A percentile compares a stretch with the other conserved stretches of the same genome.
Evolutionary conservation across 2,888 invertebrate genomes (phyloP).

Genomic region (Scrobipalpa costella): DNA sequence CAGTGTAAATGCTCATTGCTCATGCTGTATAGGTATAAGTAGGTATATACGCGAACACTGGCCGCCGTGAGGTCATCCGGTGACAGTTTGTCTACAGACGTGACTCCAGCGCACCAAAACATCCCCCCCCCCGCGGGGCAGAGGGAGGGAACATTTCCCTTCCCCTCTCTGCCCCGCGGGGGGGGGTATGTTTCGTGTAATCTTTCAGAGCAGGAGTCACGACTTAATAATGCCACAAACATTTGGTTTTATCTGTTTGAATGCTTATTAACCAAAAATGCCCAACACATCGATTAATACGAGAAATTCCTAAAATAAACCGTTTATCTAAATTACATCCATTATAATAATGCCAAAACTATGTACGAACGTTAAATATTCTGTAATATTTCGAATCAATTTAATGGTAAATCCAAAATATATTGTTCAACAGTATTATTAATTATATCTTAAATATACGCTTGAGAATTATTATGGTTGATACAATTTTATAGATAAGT

Average conservation of each 20-base stretch:
- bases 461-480: slow-evolving; percentile 30
- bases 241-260: slow-evolving; percentile 52
- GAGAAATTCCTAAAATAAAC: slow-evolving; percentile 46
- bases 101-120: no score
- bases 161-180: no score
- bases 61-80: slow-evolving; percentile 71
- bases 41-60: slow-evolving; percentile 60
- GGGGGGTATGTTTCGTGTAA: no score
- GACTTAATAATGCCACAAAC: slow-evolving; percentile 69
- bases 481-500: slow-evolving; percentile 24
- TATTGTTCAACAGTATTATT: slow-evolving; percentile 23
- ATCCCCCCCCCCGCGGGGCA: no score
- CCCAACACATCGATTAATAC: slow-evolving; percentile 51
- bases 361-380: slow-evolving; percentile 26
- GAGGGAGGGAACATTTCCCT: no score
- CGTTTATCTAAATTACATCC: slow-evolving; percentile 33
- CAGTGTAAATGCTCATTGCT: background rate
- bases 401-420: slow-evolving; percentile 23
- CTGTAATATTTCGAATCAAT: slow-evolving; percentile 20
- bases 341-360: slow-evolving; percentile 58
- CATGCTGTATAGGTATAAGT: background rate
- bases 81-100: slow-evolving; percentile 46
- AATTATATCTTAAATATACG: slow-evolving; percentile 17
- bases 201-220: no score
- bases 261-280: slow-evolving; percentile 52